These are phyloP conservation scores for Seriola aureovittata DNA, from an alignment of 2,113 vertebrate species.

Conservation along the genomic window DNA sequence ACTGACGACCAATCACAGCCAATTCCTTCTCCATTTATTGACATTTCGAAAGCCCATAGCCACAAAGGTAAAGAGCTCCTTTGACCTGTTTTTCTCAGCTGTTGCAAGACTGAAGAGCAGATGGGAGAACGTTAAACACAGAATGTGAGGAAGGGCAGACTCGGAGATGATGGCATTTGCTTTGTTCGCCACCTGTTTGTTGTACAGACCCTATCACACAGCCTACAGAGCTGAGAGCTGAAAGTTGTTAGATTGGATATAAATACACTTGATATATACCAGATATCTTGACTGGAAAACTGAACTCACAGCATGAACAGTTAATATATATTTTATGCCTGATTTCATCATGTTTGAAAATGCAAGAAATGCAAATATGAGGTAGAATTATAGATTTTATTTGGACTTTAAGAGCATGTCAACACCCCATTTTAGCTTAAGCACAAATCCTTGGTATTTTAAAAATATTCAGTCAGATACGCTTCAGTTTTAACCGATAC, in stretches of 20 bases:
- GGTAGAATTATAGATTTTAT: not conserved
- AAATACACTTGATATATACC: constrained; percentile 23
- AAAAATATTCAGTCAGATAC: too few species aligned
- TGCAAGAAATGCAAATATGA: not conserved
- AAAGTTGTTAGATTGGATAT: constrained; percentile 18
- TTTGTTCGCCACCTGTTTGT: constrained; percentile 61
- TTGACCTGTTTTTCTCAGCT: constrained; percentile 34
- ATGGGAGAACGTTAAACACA: constrained; percentile 49
- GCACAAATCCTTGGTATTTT: too few species aligned
- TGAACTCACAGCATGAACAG: not conserved
- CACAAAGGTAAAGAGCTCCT: constrained; percentile 35
- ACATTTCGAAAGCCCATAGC: constrained; percentile 18
- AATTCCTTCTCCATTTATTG: not conserved
- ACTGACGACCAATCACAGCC: not conserved
- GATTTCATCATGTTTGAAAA: not conserved
- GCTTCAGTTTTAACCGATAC: too few species aligned
- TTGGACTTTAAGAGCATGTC: not conserved
- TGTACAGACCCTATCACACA: constrained; percentile 36
- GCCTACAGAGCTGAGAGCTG: constrained; percentile 31
- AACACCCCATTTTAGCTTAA: too few species aligned
- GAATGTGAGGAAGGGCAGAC: constrained; percentile 45
- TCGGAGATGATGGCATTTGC: constrained; percentile 53
- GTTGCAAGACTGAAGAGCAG: constrained; percentile 35
- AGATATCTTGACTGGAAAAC: constrained; percentile 7
- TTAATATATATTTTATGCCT: not conserved